phyloP scores from a whole-genome alignment of 2,797 vertebrate genomes.

The Catostomus latipinnis region DNA sequence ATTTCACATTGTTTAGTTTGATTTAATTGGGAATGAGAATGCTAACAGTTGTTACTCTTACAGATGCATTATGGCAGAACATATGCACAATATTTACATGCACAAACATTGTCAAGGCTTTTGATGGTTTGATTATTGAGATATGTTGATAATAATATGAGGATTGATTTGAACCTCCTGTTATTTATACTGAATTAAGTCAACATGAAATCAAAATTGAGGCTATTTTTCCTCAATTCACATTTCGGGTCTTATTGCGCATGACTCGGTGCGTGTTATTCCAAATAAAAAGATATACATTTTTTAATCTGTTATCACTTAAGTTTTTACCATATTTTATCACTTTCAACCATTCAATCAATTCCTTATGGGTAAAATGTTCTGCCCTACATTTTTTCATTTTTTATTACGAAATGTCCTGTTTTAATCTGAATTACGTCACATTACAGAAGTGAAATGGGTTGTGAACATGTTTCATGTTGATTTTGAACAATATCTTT shows the following conservation, averaged over 20 bases:
- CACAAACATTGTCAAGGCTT: slow-evolving; percentile 5
- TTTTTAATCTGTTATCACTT: too few species aligned
- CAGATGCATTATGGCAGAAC: neutral
- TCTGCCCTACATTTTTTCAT: too few species aligned
- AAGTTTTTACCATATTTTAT: too few species aligned
- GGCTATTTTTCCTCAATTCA: too few species aligned
- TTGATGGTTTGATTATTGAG: slow-evolving; percentile 18
- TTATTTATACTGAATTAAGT: slow-evolving; percentile 14
- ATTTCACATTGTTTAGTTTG: neutral
- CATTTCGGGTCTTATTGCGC: too few species aligned
- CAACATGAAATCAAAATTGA: neutral
- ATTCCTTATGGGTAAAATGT: too few species aligned
- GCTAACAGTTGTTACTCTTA: neutral
- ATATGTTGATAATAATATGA: slow-evolving; percentile 19
- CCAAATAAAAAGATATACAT: too few species aligned
- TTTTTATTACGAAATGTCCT: too few species aligned
- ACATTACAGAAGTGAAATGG: too few species aligned
- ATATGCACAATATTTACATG: neutral
- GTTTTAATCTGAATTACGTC: too few species aligned
- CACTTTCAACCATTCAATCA: too few species aligned
- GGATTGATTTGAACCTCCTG: slow-evolving; percentile 30
- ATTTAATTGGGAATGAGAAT: slow-evolving; percentile 2
- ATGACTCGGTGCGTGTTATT: too few species aligned
- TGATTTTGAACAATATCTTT: neutral
- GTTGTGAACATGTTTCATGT: neutral